Evolutionary conservation across 1,140 invertebrate species (phyloP), one percentile per base, ranked within the genome.

Genomic region (Tribolium castaneum): DNA sequence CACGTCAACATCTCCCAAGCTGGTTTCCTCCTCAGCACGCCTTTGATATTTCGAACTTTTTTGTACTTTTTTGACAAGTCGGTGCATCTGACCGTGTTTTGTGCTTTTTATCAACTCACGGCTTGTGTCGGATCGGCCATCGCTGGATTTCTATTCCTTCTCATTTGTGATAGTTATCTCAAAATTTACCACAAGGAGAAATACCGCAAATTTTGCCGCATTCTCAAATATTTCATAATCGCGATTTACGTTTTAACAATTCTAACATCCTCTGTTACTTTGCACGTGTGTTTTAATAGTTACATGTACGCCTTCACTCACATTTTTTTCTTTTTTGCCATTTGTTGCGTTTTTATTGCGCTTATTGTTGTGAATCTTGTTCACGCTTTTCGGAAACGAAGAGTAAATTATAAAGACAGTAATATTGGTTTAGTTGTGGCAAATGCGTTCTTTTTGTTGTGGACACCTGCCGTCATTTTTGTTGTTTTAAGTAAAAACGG

Each of bases 321-420:
- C 25, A 30, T 25, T 9, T 10, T 59, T 5, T 1, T 59, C 14
- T 14, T 35, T 12, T 12, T 14, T 66, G 12, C 6, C 1, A 12
- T 66, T 34, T 12, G 7, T 66, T 2, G 35, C 13, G n/a, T 39
- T 6, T 12, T 66, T n/a, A 3, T 25, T 19, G 9, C 12, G 30
- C 12, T 73, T 34, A 73, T 52, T 6, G 14, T 80, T 22, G 70
- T 80, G 9, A 77, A 80, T 45, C 70, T 80, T 30, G 9, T 76
- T n/a, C 73, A 76, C 39, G 9, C 25, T 7, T n/a, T 79, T 1
- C 76, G 50, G 13, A 71, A 14, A 12, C 54, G 59, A 22, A 30
- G 4, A 56, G 14, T 5, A 3, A 30, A 30, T 30, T 30, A 30
- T 4, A 30, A 30, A 6, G 25, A 30, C 4, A 30, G 25, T 4